Evolutionary conservation across 1,140 invertebrate species (phyloP).

Genomic region (Caerostris extrusa): DNA sequence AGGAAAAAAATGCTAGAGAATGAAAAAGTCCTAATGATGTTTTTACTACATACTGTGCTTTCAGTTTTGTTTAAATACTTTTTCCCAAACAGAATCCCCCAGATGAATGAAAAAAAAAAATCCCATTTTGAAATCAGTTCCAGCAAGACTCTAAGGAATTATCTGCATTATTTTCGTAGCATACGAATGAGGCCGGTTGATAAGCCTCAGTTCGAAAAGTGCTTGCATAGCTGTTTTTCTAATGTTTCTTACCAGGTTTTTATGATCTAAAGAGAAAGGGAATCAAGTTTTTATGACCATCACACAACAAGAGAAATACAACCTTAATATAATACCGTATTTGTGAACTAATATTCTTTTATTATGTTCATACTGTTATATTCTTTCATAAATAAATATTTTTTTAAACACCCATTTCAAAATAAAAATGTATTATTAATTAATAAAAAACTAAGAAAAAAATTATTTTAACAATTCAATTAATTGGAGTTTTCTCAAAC

Average conservation of each 20-base stretch:
- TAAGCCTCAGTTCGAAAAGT: background rate
- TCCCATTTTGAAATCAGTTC: background rate
- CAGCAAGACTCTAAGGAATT: slow-evolving; percentile 9
- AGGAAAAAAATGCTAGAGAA: background rate
- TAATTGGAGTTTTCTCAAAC: too few species aligned
- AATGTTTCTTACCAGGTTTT: background rate
- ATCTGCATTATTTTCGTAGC: slow-evolving; percentile 25
- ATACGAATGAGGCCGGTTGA: slow-evolving; percentile 19
- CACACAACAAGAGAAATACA: too few species aligned
- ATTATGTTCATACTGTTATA: too few species aligned
- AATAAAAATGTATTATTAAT: too few species aligned
- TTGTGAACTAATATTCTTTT: too few species aligned
- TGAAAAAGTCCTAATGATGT: background rate
- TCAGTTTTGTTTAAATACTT: background rate
- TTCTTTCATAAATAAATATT: too few species aligned
- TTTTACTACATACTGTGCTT: background rate
- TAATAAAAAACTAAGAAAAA: too few species aligned
- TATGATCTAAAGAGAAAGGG: background rate
- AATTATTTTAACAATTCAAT: too few species aligned
- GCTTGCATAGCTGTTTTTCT: background rate
- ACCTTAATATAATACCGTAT: too few species aligned
- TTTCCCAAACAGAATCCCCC: background rate
- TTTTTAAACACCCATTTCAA: too few species aligned
- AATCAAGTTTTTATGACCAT: too few species aligned
- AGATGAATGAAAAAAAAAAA: background rate